Conservation (phyloP, 1,140 invertebrate genomes). For the Drosophila ambigua region DNA sequence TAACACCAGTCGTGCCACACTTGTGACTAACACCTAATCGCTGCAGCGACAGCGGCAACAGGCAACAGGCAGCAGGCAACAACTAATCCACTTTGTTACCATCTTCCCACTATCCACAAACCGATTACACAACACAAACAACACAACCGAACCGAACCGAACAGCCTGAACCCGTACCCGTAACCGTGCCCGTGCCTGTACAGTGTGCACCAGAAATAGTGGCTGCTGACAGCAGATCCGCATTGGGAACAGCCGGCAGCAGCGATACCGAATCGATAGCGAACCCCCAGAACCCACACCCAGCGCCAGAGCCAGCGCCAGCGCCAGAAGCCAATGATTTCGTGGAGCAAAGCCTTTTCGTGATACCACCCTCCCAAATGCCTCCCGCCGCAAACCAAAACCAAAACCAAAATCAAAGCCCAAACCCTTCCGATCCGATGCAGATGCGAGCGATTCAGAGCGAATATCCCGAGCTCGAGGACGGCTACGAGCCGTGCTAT, state of each 20-base stretch:
- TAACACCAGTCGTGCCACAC: slow-evolving; percentile 42
- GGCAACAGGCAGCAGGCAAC: slow-evolving; percentile 12
- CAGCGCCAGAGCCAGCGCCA: slow-evolving; percentile 19
- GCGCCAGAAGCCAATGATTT: slow-evolving; percentile 30
- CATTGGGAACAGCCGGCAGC: slow-evolving; percentile 35
- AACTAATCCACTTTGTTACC: slow-evolving; percentile 77
- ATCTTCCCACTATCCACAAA: slow-evolving; percentile 63
- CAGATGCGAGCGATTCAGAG: background rate
- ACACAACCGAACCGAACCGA: slow-evolving; percentile 28
- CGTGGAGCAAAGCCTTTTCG: slow-evolving; percentile 69
- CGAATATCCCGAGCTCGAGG: slow-evolving; percentile 43
- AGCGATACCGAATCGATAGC: slow-evolving; percentile 29
- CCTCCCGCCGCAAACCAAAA: slow-evolving; percentile 41
- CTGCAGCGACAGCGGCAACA: slow-evolving; percentile 19
- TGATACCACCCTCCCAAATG: slow-evolving; percentile 70
- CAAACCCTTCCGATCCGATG: slow-evolving; percentile 37
- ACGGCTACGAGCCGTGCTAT: slow-evolving; percentile 78
- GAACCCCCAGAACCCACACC: slow-evolving; percentile 26
- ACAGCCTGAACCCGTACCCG: slow-evolving; percentile 23
- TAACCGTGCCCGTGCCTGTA: slow-evolving; percentile 19
- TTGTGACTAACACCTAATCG: slow-evolving; percentile 49
- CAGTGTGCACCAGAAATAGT: slow-evolving; percentile 53
- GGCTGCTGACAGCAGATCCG: slow-evolving; percentile 27
- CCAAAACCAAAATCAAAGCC: slow-evolving; percentile 18
- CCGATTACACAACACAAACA: slow-evolving; percentile 39